Conservation (phyloP, 1,140 invertebrate species). For the Arion vulgaris region DNA sequence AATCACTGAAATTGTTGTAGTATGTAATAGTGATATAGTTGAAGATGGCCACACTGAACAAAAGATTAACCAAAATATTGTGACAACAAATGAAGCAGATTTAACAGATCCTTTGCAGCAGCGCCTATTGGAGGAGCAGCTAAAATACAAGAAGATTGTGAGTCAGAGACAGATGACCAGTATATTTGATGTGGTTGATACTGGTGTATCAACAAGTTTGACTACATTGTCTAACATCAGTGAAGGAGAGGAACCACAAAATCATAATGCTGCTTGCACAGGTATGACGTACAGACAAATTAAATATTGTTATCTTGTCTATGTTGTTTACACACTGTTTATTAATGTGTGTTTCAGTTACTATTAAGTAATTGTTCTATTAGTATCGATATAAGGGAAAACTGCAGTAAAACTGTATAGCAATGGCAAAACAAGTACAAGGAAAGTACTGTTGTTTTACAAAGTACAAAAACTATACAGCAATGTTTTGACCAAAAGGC, state of each 20-base stretch:
- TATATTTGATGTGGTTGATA: not conserved
- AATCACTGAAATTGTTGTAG: not conserved
- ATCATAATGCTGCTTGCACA: not conserved
- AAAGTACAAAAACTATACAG: too few relatives aligned
- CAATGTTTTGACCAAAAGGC: too few relatives aligned
- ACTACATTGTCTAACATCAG: not conserved
- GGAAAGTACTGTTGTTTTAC: too few relatives aligned
- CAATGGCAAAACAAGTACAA: too few relatives aligned
- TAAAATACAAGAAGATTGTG: slow-evolving; percentile 7
- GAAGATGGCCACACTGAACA: not conserved
- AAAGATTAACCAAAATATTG: not conserved
- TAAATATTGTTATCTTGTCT: not conserved
- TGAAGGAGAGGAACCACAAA: not conserved
- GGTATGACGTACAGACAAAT: not conserved
- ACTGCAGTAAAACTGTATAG: too few relatives aligned
- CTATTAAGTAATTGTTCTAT: too few relatives aligned
- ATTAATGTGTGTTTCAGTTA: too few relatives aligned
- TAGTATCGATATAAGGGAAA: too few relatives aligned
- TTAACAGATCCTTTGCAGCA: slow-evolving; percentile 10
- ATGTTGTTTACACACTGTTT: too few relatives aligned
- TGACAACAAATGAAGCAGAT: not conserved
- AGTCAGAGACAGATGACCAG: not conserved
- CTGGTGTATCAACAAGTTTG: not conserved
- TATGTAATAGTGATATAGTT: not conserved
- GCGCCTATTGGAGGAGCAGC: slow-evolving; percentile 4